Evolutionary conservation across 2,797 vertebrate species (phyloP).

Genomic region (Silurus lanzhouensis): DNA sequence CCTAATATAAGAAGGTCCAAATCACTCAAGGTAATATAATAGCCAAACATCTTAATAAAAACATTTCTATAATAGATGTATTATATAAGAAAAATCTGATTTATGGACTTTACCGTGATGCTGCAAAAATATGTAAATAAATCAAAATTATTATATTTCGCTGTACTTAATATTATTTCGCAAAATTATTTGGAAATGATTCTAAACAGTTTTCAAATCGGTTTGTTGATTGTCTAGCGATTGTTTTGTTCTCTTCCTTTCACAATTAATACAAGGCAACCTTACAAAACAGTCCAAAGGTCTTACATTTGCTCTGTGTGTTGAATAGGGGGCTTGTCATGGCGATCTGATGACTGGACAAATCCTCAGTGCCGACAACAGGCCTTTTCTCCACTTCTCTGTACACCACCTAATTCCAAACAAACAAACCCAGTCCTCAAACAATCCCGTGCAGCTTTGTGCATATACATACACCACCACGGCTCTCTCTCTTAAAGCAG

Average conservation of each 20-base stretch:
- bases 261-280: not conserved
- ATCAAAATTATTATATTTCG: not conserved
- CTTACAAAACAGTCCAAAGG: not conserved
- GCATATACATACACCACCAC: not conserved
- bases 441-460: not conserved
- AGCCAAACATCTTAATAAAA: not conserved
- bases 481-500: not conserved
- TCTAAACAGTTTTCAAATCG: not conserved
- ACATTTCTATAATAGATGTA: too few relatives aligned
- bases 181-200: not conserved
- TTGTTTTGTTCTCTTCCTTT: not conserved
- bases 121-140: not conserved
- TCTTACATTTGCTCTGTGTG: constrained; percentile 90
- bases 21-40: constrained; percentile 14
- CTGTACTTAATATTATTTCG: not conserved
- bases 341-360: constrained; percentile 75
- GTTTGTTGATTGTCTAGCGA: not conserved
- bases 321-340: constrained; percentile 73
- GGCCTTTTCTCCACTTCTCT: constrained; percentile 86
- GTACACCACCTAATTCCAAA: constrained; percentile 81
- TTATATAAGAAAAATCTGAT: not conserved
- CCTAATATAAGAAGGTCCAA: constrained; percentile 16
- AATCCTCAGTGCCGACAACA: constrained; percentile 70
- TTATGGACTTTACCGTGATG: not conserved
- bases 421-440: constrained; percentile 4